A percentile compares a stretch with the other conserved stretches of the same genome.
These are phyloP conservation scores for Dynastes tityus DNA, from an alignment of 2,888 invertebrate species.

Conservation along the genomic window DNA sequence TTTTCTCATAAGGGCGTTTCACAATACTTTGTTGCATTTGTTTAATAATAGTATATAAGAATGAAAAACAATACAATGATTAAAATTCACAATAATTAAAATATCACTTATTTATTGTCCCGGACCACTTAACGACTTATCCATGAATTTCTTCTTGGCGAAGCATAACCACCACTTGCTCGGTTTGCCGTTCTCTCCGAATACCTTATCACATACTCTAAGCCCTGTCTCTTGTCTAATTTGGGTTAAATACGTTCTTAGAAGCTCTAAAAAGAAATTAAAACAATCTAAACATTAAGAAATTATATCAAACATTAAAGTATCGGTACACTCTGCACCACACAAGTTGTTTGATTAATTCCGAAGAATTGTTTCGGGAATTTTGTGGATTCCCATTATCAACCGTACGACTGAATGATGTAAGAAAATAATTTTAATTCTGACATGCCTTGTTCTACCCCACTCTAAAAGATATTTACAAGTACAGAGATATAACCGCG, in stretches of 20 bases:
- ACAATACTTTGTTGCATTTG: background rate
- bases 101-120: slow-evolving; percentile 76
- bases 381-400: too few species aligned
- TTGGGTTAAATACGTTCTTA: slow-evolving; percentile 95
- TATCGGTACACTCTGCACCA: too few species aligned
- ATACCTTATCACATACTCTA: slow-evolving; percentile 93
- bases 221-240: slow-evolving; percentile 95
- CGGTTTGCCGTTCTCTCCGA: slow-evolving; percentile 93
- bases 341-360: too few species aligned
- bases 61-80: slow-evolving; percentile 1
- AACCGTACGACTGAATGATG: too few species aligned
- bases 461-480: too few species aligned
- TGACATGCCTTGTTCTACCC: too few species aligned
- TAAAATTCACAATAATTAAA: slow-evolving; percentile 26
- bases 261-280: slow-evolving; percentile 76
- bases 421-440: too few species aligned
- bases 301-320: too few species aligned
- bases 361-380: too few species aligned
- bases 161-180: slow-evolving; percentile 99
- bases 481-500: too few species aligned
- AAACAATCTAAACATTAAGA: too few species aligned
- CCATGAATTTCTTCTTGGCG: slow-evolving; percentile 99
- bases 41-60: slow-evolving; percentile 5
- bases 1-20: too few species aligned
- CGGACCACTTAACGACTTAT: slow-evolving; percentile 94